Conservation (phyloP, 1,140 invertebrate genomes). For the Nylanderia fulva region DNA sequence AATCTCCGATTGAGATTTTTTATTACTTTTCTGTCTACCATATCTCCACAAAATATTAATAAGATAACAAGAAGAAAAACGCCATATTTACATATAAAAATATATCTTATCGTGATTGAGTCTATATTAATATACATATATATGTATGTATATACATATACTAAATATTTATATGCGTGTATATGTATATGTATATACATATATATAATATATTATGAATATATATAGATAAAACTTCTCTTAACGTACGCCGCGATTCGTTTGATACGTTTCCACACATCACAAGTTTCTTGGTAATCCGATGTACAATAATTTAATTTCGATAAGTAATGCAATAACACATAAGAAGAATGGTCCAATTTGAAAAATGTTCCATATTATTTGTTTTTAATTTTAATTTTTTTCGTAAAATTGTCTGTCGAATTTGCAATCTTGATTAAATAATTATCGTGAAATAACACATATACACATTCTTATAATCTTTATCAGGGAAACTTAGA, state of each 20-base stretch:
- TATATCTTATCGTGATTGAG: constrained; percentile 81
- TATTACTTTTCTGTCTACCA: constrained; percentile 63
- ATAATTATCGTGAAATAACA: not conserved
- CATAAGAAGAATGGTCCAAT: constrained; percentile 52
- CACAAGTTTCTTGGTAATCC: constrained; percentile 68
- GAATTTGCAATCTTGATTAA: constrained; percentile 25
- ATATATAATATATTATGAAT: constrained; percentile 65
- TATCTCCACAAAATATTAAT: constrained; percentile 72
- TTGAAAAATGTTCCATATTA: constrained; percentile 30
- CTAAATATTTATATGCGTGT: constrained; percentile 65
- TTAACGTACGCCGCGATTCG: constrained; percentile 68
- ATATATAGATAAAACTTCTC: constrained; percentile 72
- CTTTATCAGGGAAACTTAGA: not conserved
- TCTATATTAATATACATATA: constrained; percentile 66
- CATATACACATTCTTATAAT: not conserved
- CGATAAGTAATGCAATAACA: constrained; percentile 6
- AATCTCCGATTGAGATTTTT: constrained; percentile 32
- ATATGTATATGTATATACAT: constrained; percentile 75
- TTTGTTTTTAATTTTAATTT: too few species aligned
- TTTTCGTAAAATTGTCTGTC: too few species aligned
- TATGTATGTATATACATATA: constrained; percentile 72
- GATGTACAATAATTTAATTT: constrained; percentile 29
- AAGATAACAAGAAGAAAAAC: constrained; percentile 82
- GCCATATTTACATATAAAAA: constrained; percentile 85
- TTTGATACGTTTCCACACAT: constrained; percentile 82